Conservation (phyloP, 2,888 invertebrate genomes). For the Temnothorax rugatulus region DNA sequence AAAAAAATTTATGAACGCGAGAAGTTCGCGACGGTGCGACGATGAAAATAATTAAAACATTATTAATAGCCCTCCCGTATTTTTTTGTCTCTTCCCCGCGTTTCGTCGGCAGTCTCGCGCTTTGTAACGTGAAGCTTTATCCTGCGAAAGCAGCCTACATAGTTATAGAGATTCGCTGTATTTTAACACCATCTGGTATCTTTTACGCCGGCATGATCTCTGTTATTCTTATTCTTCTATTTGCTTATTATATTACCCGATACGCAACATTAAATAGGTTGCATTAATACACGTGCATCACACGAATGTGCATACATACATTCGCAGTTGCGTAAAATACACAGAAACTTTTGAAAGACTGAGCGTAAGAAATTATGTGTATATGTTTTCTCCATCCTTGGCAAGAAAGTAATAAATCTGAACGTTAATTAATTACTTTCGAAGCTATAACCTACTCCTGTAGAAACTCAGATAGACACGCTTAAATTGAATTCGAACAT, state of each 20-base stretch:
- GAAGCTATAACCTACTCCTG: background rate
- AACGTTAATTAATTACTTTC: conserved; percentile 16
- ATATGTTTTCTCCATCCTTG: background rate
- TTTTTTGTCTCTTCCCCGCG: background rate
- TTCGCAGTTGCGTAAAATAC: conserved; percentile 45
- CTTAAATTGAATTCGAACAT: background rate
- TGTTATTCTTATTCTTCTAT: conserved; percentile 47
- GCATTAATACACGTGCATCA: conserved; percentile 39
- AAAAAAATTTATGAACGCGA: conserved; percentile 29
- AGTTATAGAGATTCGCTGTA: background rate
- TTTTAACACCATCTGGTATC: background rate
- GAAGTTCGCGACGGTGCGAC: background rate
- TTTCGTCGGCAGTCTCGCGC: background rate
- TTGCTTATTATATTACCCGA: conserved; percentile 60
- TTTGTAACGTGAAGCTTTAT: background rate
- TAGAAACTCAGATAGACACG: background rate
- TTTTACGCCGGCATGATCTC: conserved; percentile 59
- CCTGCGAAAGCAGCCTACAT: background rate
- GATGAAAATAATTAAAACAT: conserved; percentile 36
- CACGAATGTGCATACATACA: background rate
- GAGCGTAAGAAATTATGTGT: background rate
- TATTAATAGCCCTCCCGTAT: conserved; percentile 1
- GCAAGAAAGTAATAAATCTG: conserved; percentile 8
- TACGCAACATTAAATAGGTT: conserved; percentile 38
- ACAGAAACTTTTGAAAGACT: background rate